Percentiles rank a stretch among this genome's conserved stretches.
Conservation (phyloP, 2,113 vertebrate species). For the Perognathus longimembris region DNA sequence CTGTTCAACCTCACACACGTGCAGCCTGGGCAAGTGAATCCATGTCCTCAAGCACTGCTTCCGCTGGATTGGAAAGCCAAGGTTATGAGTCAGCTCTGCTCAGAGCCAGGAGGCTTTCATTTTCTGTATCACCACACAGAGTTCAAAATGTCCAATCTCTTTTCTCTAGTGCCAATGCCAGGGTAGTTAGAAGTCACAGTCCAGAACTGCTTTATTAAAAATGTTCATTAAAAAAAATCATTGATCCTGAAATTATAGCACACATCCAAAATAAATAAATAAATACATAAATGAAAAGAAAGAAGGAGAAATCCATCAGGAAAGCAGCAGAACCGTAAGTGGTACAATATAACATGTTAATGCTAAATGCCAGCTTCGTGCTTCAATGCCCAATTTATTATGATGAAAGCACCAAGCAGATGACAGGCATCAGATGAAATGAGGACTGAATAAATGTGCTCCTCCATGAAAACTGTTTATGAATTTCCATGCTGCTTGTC, state of each 20-base stretch:
- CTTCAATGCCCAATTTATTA: slow-evolving; percentile 59
- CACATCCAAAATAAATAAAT: slow-evolving; percentile 61
- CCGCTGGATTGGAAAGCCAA: slow-evolving; percentile 74
- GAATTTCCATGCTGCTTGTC: slow-evolving; percentile 53
- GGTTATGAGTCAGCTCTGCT: slow-evolving; percentile 79
- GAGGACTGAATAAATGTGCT: slow-evolving; percentile 9
- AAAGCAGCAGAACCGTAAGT: slow-evolving; percentile 64
- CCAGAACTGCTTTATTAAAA: slow-evolving; percentile 75
- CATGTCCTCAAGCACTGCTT: slow-evolving; percentile 71
- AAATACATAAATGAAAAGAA: slow-evolving; percentile 51
- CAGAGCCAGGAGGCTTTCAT: slow-evolving; percentile 68
- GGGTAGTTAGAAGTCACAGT: slow-evolving; percentile 66
- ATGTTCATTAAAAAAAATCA: slow-evolving; percentile 79
- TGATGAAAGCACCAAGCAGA: slow-evolving; percentile 51
- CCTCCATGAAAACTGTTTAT: slow-evolving; percentile 32
- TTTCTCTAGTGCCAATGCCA: slow-evolving; percentile 59
- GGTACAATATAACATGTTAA: slow-evolving; percentile 28
- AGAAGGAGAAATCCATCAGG: slow-evolving; percentile 65
- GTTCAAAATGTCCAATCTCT: slow-evolving; percentile 72
- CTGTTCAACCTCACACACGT: slow-evolving; percentile 66
- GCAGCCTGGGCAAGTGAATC: slow-evolving; percentile 70
- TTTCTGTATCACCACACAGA: slow-evolving; percentile 70
- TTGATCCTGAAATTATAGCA: slow-evolving; percentile 61
- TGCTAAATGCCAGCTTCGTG: slow-evolving; percentile 71
- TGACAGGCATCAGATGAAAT: slow-evolving; percentile 67